Evolutionary conservation across 2,888 invertebrate species (phyloP), one percentile per base, ranked within the genome.

Genomic region (Hydriomena furcata): DNA sequence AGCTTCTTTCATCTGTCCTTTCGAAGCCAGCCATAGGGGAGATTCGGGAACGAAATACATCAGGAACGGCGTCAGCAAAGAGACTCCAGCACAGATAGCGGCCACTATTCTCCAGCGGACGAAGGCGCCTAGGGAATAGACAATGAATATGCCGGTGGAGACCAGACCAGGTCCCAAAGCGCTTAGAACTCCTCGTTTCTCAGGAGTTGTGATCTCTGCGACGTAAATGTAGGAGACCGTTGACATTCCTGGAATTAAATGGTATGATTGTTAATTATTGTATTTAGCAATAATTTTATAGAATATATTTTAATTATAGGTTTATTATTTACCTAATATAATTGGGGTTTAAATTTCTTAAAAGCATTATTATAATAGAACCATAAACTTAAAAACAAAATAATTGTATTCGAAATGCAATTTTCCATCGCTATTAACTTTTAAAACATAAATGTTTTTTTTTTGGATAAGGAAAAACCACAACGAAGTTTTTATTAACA

Each of bases 111-210:
- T 88, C 94, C 94, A 95, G 47, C 92, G 91, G 5, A 94, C 79
- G 65, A 93, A 87, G 7, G 94, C 93, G 12, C 95, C 95, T 6
- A 94, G 68, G 0, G 92, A 91, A 79, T 95, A 95, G 1, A 94
- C 93, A 40, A 94, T 79, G 50, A 95, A 91, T 49, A 95, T 94
- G 0, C 95, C 95, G 1, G 94, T 91, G 0, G 94, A 94, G 12
- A 94, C 94, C 55, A 94, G 82, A 0, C 94, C 92, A 0, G 95
- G 94, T 0, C 94, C 94, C 12, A 94, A 71, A 0, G 94, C 93
- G 55, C 94, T 94, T 5, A 95, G 84, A 42, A 94, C 92, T 1
- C 94, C 94, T 42, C 95, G 84, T 61, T 93, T 93, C 61, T 92
- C 91, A 0, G 94, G 93, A 0, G 93, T 92, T 1, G 94, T 93